Percentiles rank a stretch among this genome's conserved stretches.
Evolutionary conservation across 2,888 invertebrate species (phyloP).

Genomic region (Sympetrum striolatum): DNA sequence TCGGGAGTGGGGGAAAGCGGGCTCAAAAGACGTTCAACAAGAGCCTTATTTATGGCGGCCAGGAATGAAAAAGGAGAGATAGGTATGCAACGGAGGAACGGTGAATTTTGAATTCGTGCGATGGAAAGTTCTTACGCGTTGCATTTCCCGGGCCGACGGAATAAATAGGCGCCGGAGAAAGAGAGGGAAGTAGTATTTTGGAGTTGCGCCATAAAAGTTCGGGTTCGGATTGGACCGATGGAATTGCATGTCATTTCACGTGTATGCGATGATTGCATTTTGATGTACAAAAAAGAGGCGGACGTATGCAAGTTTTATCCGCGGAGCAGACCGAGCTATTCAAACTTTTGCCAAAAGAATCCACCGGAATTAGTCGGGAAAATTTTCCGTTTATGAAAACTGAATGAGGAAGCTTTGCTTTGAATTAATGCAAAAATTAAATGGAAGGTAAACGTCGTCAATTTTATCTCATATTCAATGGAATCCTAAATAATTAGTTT

Average conservation of each 20-base stretch:
- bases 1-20: not conserved
- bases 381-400: too few relatives aligned
- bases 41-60: not conserved
- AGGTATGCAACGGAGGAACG: not conserved
- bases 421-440: too few relatives aligned
- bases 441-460: too few relatives aligned
- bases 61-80: not conserved
- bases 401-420: too few relatives aligned
- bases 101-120: not conserved
- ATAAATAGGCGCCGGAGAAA: not conserved
- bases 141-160: not conserved
- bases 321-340: too few relatives aligned
- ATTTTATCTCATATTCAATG: too few relatives aligned
- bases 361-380: too few relatives aligned
- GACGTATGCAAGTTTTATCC: not conserved
- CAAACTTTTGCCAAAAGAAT: too few relatives aligned
- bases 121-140: not conserved
- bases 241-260: not conserved
- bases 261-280: not conserved
- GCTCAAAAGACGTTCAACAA: not conserved
- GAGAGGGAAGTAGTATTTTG: not conserved
- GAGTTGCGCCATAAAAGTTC: not conserved
- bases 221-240: not conserved
- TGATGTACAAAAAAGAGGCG: not conserved
- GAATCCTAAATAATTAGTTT: too few relatives aligned